Base-by-base conservation (phyloP, 2,113 vertebrate genomes). In the Sterna hirundo region DNA sequence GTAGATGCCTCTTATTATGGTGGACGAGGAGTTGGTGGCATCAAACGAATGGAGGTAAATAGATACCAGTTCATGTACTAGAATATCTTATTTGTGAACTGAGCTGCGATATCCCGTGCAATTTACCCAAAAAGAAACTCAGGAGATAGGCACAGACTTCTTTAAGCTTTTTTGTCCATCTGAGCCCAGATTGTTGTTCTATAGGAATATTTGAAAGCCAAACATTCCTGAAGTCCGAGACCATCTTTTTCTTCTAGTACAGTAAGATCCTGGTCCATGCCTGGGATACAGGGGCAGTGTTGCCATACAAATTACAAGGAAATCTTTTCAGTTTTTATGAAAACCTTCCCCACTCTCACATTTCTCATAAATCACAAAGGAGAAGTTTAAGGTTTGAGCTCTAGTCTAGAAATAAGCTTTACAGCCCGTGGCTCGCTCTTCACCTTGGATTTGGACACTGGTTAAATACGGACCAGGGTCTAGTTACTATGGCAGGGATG, bases 1-100 rank as follows among this genome's bases (percentile, higher is more conserved):
- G 99, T 99, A 2, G 99, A 99, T 23, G 99, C 99, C 38, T 99
- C 99, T 51, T 99, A 99, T 79, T 99, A 99, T 1, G 99, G 99
- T 13, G 99, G 99, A 15, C 98, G 99, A 95, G 99, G 99, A 12
- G 99, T 99, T 34, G 99, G 99, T 0, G 99, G 99, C 76, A 99
- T 99, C 94, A 99, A 99, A 96, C 98, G 99, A 79, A 99, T 99
- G 99, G 99, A 99, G 99, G 99, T 99, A 78, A 98, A 70, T 64
- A 44, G 9, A 42, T 6, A 15, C 17, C 8, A 47, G 49, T 9
- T 32, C 42, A 7, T 11, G 21, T 17, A 8, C 25, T 21, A 20
- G n/a, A 47, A 20, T n/a, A 15, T 4, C 27, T 64, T n/a, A 13
- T 4, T 27, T 54, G 26, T 18, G 47, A n/a, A 6, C 15, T 44